Percentiles rank a stretch among this genome's conserved stretches.
These are phyloP conservation scores for Gonatopus flavifemur DNA, from an alignment of 1,140 invertebrate species.

Conservation along the genomic window DNA sequence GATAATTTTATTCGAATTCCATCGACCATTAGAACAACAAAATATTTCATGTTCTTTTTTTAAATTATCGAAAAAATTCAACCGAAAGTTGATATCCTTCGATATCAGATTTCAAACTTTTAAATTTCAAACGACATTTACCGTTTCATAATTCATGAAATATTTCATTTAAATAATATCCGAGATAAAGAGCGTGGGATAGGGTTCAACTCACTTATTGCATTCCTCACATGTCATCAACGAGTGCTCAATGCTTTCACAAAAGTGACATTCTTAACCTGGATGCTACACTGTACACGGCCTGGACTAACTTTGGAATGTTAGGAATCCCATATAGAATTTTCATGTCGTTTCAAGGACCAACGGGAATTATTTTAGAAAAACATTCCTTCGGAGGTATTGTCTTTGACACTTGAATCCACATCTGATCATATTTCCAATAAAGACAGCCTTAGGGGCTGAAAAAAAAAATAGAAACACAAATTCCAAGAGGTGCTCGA, in stretches of 20 bases:
- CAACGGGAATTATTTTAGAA: background rate
- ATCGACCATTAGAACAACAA: background rate
- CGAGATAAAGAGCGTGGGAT: conserved; percentile 16
- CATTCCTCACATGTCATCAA: conserved; percentile 50
- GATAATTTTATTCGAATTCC: background rate
- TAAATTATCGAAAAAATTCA: no score
- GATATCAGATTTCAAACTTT: background rate
- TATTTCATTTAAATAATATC: background rate
- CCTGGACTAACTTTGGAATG: conserved; percentile 41
- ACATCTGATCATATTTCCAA: background rate
- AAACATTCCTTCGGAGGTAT: background rate
- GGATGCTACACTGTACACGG: conserved; percentile 37
- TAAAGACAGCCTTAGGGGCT: background rate
- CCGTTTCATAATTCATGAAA: background rate
- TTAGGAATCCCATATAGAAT: conserved; percentile 33
- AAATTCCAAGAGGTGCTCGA: background rate
- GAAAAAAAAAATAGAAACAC: background rate
- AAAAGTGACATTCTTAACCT: conserved; percentile 46
- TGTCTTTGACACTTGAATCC: background rate
- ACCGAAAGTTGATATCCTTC: no score
- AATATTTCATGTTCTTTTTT: background rate
- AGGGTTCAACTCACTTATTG: conserved; percentile 34
- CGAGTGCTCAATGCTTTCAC: conserved; percentile 35
- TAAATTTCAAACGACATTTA: background rate
- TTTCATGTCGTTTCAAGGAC: background rate